These are phyloP conservation scores for Galago senegalensis DNA, from an alignment of 2,797 vertebrate species.

Conservation along the genomic window DNA sequence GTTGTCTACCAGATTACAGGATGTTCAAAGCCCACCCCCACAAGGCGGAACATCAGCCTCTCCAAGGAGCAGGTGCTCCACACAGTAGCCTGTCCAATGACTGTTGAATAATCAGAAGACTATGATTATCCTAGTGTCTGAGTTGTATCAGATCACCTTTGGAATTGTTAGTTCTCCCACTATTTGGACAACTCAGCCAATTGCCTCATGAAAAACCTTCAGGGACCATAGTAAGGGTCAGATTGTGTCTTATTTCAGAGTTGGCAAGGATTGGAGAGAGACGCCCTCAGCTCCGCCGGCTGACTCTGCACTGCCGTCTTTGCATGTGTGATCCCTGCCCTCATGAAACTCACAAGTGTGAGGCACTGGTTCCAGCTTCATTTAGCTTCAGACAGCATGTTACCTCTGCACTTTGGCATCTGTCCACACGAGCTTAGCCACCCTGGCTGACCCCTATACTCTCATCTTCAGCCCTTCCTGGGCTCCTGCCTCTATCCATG, in stretches of 20 bases:
- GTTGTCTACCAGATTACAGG: background rate
- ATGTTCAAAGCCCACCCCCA: background rate
- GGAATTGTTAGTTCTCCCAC: background rate
- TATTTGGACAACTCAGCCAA: background rate
- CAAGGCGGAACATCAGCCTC: background rate
- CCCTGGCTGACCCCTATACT: background rate
- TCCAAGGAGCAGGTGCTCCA: background rate
- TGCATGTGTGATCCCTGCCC: background rate
- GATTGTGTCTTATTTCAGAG: background rate
- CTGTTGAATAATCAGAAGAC: background rate
- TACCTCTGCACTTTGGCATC: background rate
- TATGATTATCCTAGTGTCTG: background rate
- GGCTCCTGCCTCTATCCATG: background rate
- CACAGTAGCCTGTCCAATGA: background rate
- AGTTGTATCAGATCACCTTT: background rate
- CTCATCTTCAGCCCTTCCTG: background rate
- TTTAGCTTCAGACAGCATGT: background rate
- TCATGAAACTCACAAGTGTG: background rate
- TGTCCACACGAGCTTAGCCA: background rate
- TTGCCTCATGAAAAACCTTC: background rate
- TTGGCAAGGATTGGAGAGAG: background rate
- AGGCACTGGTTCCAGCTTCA: background rate
- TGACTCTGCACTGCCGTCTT: background rate
- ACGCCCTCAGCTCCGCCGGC: fast-evolving
- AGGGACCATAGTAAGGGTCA: background rate